A percentile compares a stretch with the other conserved stretches of the same genome.
Conservation (phyloP, 2,113 vertebrate species). For the Limanda limanda region DNA sequence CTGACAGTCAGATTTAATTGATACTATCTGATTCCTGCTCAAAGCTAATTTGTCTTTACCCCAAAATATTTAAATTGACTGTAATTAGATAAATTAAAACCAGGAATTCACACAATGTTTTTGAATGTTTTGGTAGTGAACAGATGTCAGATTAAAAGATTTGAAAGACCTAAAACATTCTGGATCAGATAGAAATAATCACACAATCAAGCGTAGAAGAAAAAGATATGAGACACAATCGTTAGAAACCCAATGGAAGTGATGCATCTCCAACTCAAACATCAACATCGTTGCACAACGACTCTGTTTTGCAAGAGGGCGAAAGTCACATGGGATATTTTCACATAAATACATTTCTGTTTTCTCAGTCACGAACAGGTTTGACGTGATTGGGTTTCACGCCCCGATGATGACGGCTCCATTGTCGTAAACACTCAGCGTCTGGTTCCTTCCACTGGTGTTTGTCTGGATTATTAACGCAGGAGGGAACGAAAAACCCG, state of each 20-base stretch:
- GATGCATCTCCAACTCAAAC: not conserved
- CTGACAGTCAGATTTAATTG: not conserved
- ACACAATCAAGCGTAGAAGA: too few species aligned
- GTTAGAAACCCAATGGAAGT: not conserved
- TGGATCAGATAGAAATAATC: constrained; percentile 6
- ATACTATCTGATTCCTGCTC: constrained; percentile 5
- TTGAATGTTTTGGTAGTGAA: too few species aligned
- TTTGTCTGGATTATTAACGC: constrained; percentile 36
- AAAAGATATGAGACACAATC: not conserved
- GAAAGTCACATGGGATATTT: constrained; percentile 20
- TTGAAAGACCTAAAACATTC: not conserved
- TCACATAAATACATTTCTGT: constrained; percentile 25
- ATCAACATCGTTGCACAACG: not conserved
- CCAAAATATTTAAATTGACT: not conserved
- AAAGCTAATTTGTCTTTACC: not conserved
- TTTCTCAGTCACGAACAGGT: constrained; percentile 42
- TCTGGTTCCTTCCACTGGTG: not conserved
- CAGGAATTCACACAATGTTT: not conserved
- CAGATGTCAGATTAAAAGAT: not conserved
- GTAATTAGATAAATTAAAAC: constrained; percentile 1
- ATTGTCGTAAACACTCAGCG: constrained; percentile 5
- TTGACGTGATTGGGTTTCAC: constrained; percentile 44
- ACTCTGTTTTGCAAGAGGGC: not conserved
- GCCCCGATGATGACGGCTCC: not conserved
- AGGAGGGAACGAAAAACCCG: constrained; percentile 4